Evolutionary conservation across 2,113 vertebrate genomes (phyloP), one percentile per base, ranked within the genome.

Genomic region (Entosphenus tridentatus): DNA sequence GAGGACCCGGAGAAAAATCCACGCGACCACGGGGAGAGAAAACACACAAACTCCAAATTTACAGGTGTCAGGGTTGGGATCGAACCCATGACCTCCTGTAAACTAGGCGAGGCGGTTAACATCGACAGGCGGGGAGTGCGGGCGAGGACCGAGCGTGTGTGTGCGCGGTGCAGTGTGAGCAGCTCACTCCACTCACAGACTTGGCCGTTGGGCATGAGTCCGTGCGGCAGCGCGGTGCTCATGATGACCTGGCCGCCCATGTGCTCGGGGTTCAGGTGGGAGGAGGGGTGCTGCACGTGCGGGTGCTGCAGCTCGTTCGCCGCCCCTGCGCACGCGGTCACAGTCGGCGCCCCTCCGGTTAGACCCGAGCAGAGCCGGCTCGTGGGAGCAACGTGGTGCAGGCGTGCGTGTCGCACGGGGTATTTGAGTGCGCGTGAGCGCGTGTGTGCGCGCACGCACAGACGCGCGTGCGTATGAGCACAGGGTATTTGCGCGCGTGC

Each of bases 241-340:
- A 96, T 89, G 4, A 98, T 96, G 71, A 98, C 87, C 0, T 96
- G 96, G 75, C 81, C 88, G 76, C 85, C 88, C 76, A 96, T 84
- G 78, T 98, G 92, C 73, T 96, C 93, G 72, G 93, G 92, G 73
- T 96, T 88, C 80, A 98, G 80, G 56, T 98, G 93, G 69, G 93
- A 92, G 73, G 96, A 92, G 74, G 96, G 81, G 70, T 87, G 84
- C 70, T 95, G 93, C 39, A 39, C 39, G 73, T 89, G 90, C 69
- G 90, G 75, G 3, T 98, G 93, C 1, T 85, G 82, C 0, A 87
- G 77, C 73, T 98, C 93, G 21, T 81, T 95, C 59, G 89, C 84
- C 67, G 93, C 90, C 56, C 93, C 93, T 98, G 68, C 11, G 59
- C 73, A 13, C 56, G 39, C 69, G 76, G 67, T 56, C 5, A 57